Evolutionary conservation across 2,888 invertebrate species (phyloP), one percentile per base, ranked within the genome.

Genomic region (Athripsodes cinereus): DNA sequence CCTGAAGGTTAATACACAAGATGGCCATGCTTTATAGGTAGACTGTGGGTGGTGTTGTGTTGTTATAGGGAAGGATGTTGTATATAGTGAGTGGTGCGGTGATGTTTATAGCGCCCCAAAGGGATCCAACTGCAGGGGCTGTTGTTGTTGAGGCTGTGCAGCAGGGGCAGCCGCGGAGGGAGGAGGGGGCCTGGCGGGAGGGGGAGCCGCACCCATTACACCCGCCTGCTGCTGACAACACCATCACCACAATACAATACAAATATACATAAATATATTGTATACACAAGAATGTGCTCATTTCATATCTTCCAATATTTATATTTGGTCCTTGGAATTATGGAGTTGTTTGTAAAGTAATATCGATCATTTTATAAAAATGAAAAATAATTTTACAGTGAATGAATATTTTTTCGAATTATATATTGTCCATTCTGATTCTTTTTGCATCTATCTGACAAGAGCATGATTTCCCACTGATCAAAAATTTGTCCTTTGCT

Each of bases 101-200:
- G 16, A 52, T 21, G 22, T 53, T 58, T 63, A 63, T 47, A 63
- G 63, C 44, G 63, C 61, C 57, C 63, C 63, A 50, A 63, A 63
- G 49, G 63, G 63, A 56, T 63, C 63, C 57, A 63, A 53, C 46
- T 57, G 60, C 50, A 57, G 61, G 59, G 44, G 57, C 20, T 26
- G 59, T 47, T 40, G 40, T 13, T 13, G 40, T 13, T 40, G 40
- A 3, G 3, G 40, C 11, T 6, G 8, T 6, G 31, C n/a, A 56
- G 48, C 18, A 57, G 51, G 40, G 58, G 51, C 26, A 55, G 58
- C 52, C 48, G 58, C 49, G 47, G 55, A 46, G 48, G 61, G 61
- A 10, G 61, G 63, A 10, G 59, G 61, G 40, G 54, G 61, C 61
- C 59, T 47, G 52, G 57, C 54, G 31, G 59, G 61, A 26, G 52